Percentiles rank a stretch among this genome's conserved stretches.
Conservation (phyloP, 2,113 vertebrate species). For the Peromyscus californicus region DNA sequence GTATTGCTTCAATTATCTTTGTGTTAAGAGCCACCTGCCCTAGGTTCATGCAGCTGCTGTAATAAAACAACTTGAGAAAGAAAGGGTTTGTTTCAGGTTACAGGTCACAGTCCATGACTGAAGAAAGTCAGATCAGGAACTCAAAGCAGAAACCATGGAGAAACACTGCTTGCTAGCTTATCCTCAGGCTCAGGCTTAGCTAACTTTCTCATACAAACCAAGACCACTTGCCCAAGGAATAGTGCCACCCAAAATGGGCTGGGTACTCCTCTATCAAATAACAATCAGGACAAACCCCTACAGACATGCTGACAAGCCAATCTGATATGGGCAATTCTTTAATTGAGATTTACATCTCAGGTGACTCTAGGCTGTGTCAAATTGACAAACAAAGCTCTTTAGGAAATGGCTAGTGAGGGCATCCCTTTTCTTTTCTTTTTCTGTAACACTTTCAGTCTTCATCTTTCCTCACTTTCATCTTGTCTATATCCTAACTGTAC, state of each 20-base stretch:
- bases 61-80: not conserved
- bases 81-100: not conserved
- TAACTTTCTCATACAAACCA: not conserved
- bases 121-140: not conserved
- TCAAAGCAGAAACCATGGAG: not conserved
- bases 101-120: not conserved
- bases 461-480: slow-evolving; percentile 4
- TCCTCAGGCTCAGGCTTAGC: not conserved
- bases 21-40: not conserved
- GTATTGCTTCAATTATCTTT: not conserved
- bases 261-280: not conserved
- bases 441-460: not conserved
- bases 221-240: not conserved
- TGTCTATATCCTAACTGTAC: not conserved
- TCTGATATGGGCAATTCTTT: not conserved
- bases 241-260: not conserved
- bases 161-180: not conserved
- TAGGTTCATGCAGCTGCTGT: not conserved
- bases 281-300: not conserved
- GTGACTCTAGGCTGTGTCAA: not conserved
- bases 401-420: too few species aligned
- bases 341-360: not conserved
- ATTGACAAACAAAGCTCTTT: not conserved
- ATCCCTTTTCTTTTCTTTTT: not conserved
- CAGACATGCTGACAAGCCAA: not conserved